Base-by-base conservation (phyloP, 2,113 vertebrate genomes). In the Amia ocellicauda region DNA sequence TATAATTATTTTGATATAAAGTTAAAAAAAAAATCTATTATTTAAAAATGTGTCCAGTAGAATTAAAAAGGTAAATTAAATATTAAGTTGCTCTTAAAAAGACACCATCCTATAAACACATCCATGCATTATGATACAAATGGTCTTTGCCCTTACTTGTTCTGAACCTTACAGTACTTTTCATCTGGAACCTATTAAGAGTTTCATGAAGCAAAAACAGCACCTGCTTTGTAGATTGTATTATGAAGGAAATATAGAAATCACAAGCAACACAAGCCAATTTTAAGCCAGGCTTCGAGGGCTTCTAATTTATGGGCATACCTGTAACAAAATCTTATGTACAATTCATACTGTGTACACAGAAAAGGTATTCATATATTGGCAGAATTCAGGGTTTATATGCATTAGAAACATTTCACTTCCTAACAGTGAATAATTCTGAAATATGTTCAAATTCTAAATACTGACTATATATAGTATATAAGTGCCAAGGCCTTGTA, bases 291-390 rank as follows among this genome's bases (percentile, higher is more conserved):
- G 11, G 31, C 31, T 36, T n/a, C 5, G 31, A 36, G 31, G 31
- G 5, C 31, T 36, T 11, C 11, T 36, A 36, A 80, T 77, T 81
- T 76, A 77, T 85, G 83, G 83, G 79, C 84, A 82, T 86, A 87
- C 89, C 88, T 90, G 90, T 79, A 83, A 88, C 88, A 87, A 86
- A 86, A 89, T 86, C 85, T 84, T n/a, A n/a, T n/a, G n/a, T n/a
- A n/a, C n/a, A n/a, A n/a, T n/a, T n/a, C n/a, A n/a, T n/a, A n/a
- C n/a, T n/a, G n/a, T n/a, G n/a, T n/a, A n/a, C n/a, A n/a, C n/a
- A n/a, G n/a, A n/a, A n/a, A n/a, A n/a, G n/a, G n/a, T n/a, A n/a
- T n/a, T n/a, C n/a, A n/a, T n/a, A n/a, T n/a, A n/a, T n/a, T n/a
- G n/a, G n/a, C n/a, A n/a, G n/a, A n/a, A n/a, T n/a, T n/a, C n/a